Evolutionary conservation across 2,888 invertebrate genomes (phyloP), one percentile per base, ranked within the genome.

Genomic region (Cylindroiulus punctatus): DNA sequence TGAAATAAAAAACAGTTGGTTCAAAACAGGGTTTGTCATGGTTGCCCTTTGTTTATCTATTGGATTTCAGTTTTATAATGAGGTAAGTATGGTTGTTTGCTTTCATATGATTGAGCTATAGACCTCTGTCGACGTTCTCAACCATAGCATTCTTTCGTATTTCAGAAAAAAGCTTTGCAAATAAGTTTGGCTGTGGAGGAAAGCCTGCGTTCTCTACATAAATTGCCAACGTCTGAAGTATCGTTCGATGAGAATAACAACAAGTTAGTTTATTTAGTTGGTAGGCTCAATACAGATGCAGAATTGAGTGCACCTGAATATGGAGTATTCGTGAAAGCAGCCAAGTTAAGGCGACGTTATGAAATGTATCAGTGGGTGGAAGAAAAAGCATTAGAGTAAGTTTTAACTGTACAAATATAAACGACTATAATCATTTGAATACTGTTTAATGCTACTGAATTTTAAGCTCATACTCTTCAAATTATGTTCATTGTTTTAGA

Each of bases 301-400:
- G 96, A 97, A 8, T 92, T 97, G 87, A 95, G 95, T 0, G 97
- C 97, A 90, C 94, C 95, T 0, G 95, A 95, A 87, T 97, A 97
- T 90, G 96, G 96, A 87, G 94, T 97, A 84, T 94, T 95, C 88
- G 94, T 97, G 0, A 93, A 94, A 89, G 95, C 97, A 2, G 96
- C 97, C 0, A 96, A 96, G 90, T 91, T 98, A 40, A 95, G 94
- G 89, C 93, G 96, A 87, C 92, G 96, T 86, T 97, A 97, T 0
- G 97, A 97, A 91, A 97, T 97, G 96, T 97, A 95, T 90, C 97
- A 97, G 90, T 97, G 97, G 97, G 93, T 96, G 87, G 97, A 97
- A 89, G 95, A 96, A 89, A 91, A 93, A 89, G 92, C 92, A 81
- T 14, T 32, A n/a, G 88, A 86, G 89, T 89, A 85, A 87, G 87